Percentiles rank a stretch among this genome's conserved stretches.
Evolutionary conservation across 2,113 vertebrate genomes (phyloP).

Genomic region (Copsychus sechellarum): DNA sequence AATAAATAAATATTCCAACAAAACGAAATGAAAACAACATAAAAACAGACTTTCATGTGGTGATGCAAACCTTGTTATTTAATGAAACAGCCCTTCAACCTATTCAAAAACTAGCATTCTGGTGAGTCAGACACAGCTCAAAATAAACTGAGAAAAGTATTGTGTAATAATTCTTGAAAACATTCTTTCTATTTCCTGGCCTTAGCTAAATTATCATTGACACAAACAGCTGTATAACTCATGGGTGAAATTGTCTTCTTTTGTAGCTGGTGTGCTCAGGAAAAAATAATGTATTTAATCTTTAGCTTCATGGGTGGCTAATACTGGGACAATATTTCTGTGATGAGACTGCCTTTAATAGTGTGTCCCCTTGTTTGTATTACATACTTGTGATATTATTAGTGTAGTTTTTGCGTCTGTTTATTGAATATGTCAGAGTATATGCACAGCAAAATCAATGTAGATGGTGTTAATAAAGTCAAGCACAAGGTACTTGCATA

Average conservation of each 20-base stretch:
- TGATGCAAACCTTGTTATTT: not conserved
- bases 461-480: not conserved
- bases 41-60: not conserved
- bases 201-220: not conserved
- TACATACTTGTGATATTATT: not conserved
- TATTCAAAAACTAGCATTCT: not conserved
- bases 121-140: not conserved
- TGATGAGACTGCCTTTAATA: not conserved
- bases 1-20: not conserved
- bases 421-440: not conserved
- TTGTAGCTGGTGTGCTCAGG: not conserved
- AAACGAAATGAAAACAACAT: not conserved
- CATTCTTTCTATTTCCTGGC: not conserved
- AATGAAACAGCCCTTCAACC: not conserved
- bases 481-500: not conserved
- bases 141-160: not conserved
- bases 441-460: not conserved
- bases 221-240: not conserved
- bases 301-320: not conserved
- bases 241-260: not conserved
- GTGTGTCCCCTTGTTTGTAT: not conserved
- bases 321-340: not conserved
- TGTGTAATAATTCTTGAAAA: not conserved
- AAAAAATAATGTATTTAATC: conserved; percentile 12
- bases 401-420: not conserved